These are phyloP conservation scores for Epinephelus coioides DNA, from an alignment of 2,797 vertebrate genomes.

Conservation along the genomic window DNA sequence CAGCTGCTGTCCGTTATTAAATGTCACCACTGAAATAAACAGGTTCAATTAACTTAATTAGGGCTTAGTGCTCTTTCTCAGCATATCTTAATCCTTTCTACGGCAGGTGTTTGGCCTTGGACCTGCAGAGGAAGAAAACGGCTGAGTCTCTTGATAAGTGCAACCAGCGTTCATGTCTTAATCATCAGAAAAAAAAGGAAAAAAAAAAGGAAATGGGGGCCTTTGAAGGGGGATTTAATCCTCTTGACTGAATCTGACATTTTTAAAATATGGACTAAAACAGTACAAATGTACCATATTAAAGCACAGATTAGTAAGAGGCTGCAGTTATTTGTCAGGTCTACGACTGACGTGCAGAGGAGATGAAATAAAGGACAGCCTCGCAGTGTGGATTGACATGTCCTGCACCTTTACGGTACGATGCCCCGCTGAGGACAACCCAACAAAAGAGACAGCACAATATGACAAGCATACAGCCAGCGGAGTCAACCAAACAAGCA, in stretches of 20 bases:
- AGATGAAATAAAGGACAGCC: conserved; percentile 47
- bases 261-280: conserved; percentile 67
- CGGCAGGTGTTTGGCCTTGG: conserved; percentile 75
- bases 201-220: conserved; percentile 55
- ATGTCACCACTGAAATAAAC: conserved; percentile 55
- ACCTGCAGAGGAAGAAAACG: conserved; percentile 45
- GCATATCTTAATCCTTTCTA: conserved; percentile 57
- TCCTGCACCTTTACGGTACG: conserved; percentile 44
- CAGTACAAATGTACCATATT: conserved; percentile 76
- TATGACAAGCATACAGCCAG: conserved; percentile 57
- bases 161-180: conserved; percentile 71
- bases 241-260: conserved; percentile 67
- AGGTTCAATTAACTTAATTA: conserved; percentile 47
- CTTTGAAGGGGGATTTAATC: conserved; percentile 59
- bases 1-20: conserved; percentile 52
- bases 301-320: conserved; percentile 87
- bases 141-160: conserved; percentile 55
- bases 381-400: conserved; percentile 11
- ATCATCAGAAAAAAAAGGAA: conserved; percentile 41
- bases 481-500: conserved; percentile 50
- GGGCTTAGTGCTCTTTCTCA: conserved; percentile 46
- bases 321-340: conserved; percentile 69
- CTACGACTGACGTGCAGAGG: conserved; percentile 45
- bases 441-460: conserved; percentile 80
- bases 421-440: conserved; percentile 39